Evolutionary conservation across 2,113 vertebrate species (phyloP).

Genomic region (Phyllostomus hastatus): DNA sequence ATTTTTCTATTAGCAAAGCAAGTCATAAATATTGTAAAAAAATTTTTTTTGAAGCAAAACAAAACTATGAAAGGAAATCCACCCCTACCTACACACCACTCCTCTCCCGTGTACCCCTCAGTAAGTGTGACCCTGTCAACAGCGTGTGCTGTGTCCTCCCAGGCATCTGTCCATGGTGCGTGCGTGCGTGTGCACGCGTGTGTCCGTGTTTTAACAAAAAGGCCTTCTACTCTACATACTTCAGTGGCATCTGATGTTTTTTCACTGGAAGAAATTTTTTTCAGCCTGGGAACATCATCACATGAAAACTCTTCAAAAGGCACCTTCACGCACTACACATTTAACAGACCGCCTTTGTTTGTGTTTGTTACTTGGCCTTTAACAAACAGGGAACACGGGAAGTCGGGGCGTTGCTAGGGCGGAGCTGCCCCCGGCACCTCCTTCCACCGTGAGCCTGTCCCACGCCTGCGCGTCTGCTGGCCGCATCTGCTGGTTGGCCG

Average conservation of each 20-base stretch:
- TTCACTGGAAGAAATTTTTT: background rate
- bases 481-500: no score
- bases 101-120: background rate
- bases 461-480: fast-evolving
- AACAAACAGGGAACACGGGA: background rate
- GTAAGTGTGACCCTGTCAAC: background rate
- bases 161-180: background rate
- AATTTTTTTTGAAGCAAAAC: background rate
- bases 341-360: background rate
- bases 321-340: background rate
- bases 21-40: background rate
- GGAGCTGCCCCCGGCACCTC: fast-evolving
- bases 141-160: background rate
- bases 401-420: background rate
- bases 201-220: background rate
- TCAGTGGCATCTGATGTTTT: background rate
- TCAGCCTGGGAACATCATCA: background rate
- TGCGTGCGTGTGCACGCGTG: background rate
- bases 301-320: background rate
- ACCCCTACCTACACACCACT: background rate
- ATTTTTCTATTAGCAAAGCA: background rate
- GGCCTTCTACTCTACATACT: background rate
- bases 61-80: background rate
- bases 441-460: background rate
- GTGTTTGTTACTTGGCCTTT: background rate